Conservation (phyloP, 2,797 vertebrate species). For the Sciurus carolinensis region DNA sequence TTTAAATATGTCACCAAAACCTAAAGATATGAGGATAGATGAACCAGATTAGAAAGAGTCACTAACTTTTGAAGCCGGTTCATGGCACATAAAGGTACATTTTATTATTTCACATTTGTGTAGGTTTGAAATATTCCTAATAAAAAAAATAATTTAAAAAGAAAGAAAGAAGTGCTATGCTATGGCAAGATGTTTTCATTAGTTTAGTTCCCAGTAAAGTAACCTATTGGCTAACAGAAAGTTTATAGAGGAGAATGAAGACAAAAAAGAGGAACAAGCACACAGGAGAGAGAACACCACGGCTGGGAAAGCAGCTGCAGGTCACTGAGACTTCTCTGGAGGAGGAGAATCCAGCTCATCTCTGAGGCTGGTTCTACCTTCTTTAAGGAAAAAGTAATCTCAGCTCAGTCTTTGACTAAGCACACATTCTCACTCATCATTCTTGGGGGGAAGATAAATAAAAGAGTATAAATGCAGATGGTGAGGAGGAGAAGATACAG, state of each 20-base stretch:
- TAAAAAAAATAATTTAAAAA: neutral
- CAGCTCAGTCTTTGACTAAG: neutral
- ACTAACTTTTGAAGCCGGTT: neutral
- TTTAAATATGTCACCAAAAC: constrained; percentile 55
- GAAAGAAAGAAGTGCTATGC: neutral
- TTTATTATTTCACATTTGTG: neutral
- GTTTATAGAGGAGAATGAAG: neutral
- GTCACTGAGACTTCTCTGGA: neutral
- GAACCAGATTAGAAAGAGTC: neutral
- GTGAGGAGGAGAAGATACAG: neutral
- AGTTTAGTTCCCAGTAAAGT: neutral
- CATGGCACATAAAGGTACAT: neutral
- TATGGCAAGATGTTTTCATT: neutral
- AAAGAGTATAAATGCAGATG: neutral
- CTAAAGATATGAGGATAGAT: neutral
- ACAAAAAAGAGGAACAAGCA: neutral
- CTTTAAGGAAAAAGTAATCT: constrained; percentile 30
- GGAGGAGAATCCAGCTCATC: neutral
- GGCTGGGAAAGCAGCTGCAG: neutral
- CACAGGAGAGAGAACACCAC: neutral
- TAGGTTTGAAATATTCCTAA: constrained; percentile 9
- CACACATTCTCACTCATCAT: neutral
- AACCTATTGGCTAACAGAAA: neutral
- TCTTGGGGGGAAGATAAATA: neutral
- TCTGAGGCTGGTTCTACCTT: neutral